Base-by-base conservation (phyloP, 2,888 invertebrate species). In the Watsonalla binaria region DNA sequence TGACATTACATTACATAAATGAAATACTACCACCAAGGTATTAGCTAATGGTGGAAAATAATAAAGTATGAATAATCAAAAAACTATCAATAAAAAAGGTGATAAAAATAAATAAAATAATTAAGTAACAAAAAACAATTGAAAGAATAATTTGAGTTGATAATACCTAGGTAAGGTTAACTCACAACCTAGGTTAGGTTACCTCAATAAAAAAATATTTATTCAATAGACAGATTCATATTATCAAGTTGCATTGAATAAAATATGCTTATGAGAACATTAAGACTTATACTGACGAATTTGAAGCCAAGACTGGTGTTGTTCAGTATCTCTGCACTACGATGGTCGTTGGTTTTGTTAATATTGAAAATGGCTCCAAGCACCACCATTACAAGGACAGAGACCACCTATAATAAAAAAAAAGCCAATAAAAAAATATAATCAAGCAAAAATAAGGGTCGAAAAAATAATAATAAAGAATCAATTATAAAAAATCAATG, bases 221-320 rank as follows among this genome's bases (percentile, higher is more conserved):
- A 24, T 24, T 24, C 24, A 24, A 24, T 24, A 24, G 24, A 9
- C 9, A 62, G 56, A 55, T 61, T 66, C 37, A 62, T 61, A 46
- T 56, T 56, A 59, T 86, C 91, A 72, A 93, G 84, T 71, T 93
- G 76, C 60, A 84, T 80, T 5, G 88, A 84, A 68, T 80, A 93
- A 78, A 94, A 94, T 52, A 92, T 86, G 61, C 92, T 92, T 63
- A 94, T 93, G 15, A 94, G 68, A 50, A 94, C 80, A 72, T 94
- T 94, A 9, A 93, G 78, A 9, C 92, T 87, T 57, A 93, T 92
- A 58, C 93, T 90, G 6, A 93, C 55, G 37, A 93, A 80, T 83
- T 94, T 94, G 59, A 93, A 81, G 33, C 88, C 78, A 51, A 94
- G 79, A 61, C 92, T 91, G 11, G 92, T 76, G 68, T 94, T 93